These are phyloP conservation scores for Platanista minor DNA, from an alignment of 2,113 vertebrate species.

Conservation along the genomic window DNA sequence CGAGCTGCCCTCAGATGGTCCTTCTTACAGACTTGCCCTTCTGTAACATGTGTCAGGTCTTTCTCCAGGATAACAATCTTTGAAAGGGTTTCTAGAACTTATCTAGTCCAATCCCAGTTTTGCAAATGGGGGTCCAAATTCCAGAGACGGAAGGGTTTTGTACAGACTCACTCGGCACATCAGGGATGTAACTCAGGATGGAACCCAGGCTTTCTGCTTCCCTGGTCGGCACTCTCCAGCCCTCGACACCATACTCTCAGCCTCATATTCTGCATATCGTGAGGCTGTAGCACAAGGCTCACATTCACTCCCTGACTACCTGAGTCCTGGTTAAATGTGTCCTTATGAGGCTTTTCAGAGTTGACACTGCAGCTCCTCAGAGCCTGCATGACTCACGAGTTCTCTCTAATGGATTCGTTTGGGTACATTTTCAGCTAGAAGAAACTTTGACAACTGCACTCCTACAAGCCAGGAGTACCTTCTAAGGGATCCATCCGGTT, in stretches of 20 bases:
- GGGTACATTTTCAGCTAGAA: neutral
- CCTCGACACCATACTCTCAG: rapidly evolving
- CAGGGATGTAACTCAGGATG: neutral
- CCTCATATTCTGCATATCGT: neutral
- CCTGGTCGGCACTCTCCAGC: rapidly evolving
- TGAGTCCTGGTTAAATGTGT: neutral
- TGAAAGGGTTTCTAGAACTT: neutral
- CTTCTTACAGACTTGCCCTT: neutral
- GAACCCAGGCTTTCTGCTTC: neutral
- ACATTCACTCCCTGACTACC: neutral
- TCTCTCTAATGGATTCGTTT: neutral
- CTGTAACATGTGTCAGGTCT: neutral
- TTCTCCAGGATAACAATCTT: neutral
- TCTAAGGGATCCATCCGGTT: neutral
- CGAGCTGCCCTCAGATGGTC: too few relatives aligned
- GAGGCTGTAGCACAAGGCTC: neutral
- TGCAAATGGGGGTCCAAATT: neutral
- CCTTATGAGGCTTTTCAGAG: slow-evolving; percentile 49
- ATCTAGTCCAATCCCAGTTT: neutral
- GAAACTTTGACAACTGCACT: neutral
- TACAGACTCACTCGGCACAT: neutral
- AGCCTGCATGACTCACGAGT: neutral
- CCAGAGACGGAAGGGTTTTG: neutral
- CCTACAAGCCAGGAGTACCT: neutral
- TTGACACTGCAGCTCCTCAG: slow-evolving; percentile 27